These are phyloP conservation scores for Pipa parva DNA, from an alignment of 2,113 vertebrate genomes.

Conservation along the genomic window DNA sequence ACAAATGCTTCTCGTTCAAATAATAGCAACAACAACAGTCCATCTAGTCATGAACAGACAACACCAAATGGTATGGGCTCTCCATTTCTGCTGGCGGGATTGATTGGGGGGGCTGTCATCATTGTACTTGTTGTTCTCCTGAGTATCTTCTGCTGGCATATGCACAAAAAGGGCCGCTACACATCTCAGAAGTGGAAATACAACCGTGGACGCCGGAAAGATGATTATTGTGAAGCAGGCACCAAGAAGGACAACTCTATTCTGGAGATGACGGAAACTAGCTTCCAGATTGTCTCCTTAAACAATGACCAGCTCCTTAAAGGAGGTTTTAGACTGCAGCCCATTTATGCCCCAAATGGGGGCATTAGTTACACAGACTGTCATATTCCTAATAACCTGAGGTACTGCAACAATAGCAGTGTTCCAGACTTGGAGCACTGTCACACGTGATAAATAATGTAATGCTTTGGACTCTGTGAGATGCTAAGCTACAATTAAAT, in stretches of 20 bases:
- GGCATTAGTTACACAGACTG: conserved; percentile 96
- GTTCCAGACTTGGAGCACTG: conserved; percentile 94
- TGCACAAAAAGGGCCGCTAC: conserved; percentile 94
- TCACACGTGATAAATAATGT: conserved; percentile 89
- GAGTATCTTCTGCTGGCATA: conserved; percentile 92
- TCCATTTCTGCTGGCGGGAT: conserved; percentile 86
- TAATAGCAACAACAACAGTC: conserved; percentile 70
- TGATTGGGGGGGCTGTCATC: conserved; percentile 89
- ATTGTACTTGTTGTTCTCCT: conserved; percentile 87
- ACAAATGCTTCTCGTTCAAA: conserved; percentile 73
- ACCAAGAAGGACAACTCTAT: conserved; percentile 99
- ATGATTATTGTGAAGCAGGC: conserved; percentile 96
- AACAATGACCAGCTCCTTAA: conserved; percentile 99
- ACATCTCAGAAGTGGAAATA: conserved; percentile 96
- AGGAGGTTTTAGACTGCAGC: conserved; percentile 97
- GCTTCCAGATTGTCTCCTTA: conserved; percentile 98
- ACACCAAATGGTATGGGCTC: conserved; percentile 82
- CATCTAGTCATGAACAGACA: conserved; percentile 79
- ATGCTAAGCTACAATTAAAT: neutral
- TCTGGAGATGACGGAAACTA: conserved; percentile 98
- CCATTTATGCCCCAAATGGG: conserved; percentile 96
- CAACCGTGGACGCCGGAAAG: conserved; percentile 95
- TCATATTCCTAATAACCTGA: conserved; percentile 92
- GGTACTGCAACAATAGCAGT: conserved; percentile 91
- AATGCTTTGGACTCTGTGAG: conserved; percentile 36